A percentile compares a stretch with the other conserved stretches of the same genome.
Conservation (phyloP, 2,797 vertebrate genomes). For the Caiman crocodilus region DNA sequence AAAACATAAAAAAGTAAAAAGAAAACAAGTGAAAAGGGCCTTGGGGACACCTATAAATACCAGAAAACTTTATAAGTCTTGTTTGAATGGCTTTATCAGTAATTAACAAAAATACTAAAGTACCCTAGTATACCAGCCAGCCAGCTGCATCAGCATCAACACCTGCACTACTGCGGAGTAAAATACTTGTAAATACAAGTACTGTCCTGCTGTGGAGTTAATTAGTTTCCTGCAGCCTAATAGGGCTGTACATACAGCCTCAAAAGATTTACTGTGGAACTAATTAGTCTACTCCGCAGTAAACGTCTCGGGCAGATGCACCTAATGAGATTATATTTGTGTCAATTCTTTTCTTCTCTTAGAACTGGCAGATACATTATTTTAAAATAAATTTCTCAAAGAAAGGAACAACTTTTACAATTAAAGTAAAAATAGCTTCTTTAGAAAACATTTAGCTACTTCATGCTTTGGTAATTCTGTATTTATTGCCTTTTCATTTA, state of each 20-base stretch:
- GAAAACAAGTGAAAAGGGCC: too few species aligned
- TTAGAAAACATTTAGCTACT: not conserved
- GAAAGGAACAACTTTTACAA: not conserved
- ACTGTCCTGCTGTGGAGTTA: too few species aligned
- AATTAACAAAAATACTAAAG: not conserved
- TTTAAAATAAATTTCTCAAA: not conserved
- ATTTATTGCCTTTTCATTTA: constrained; percentile 10
- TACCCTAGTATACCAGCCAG: too few species aligned
- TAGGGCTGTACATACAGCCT: too few species aligned
- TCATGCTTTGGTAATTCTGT: not conserved
- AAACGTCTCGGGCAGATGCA: too few species aligned
- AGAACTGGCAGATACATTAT: accelerated
- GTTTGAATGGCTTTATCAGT: not conserved
- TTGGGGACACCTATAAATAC: not conserved
- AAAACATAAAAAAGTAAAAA: too few species aligned
- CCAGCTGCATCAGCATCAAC: not conserved
- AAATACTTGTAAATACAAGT: too few species aligned
- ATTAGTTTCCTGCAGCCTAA: too few species aligned
- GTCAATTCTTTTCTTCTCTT: not conserved
- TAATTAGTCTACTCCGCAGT: too few species aligned
- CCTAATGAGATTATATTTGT: not conserved
- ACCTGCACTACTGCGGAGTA: not conserved
- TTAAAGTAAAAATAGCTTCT: not conserved
- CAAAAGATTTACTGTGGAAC: too few species aligned
- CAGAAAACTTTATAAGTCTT: not conserved